These are phyloP conservation scores for Scomber japonicus DNA, from an alignment of 2,113 vertebrate species.

Conservation along the genomic window DNA sequence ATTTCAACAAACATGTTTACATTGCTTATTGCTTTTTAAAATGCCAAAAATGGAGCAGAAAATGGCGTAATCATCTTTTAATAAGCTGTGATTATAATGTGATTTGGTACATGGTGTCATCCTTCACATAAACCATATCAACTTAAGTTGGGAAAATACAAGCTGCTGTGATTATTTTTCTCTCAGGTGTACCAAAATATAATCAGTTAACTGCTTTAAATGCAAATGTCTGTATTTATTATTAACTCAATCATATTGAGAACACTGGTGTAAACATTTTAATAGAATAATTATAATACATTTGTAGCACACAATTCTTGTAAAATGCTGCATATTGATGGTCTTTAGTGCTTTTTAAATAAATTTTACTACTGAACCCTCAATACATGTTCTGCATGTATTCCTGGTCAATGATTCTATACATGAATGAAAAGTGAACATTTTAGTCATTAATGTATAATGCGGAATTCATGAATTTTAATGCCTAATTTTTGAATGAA, in stretches of 20 bases:
- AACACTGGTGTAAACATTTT: constrained; percentile 11
- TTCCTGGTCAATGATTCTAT: neutral
- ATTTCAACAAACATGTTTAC: neutral
- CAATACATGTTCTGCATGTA: neutral
- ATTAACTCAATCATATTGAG: neutral
- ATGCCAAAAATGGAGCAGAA: too few species aligned
- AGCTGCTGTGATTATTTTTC: constrained; percentile 24
- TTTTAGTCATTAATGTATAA: neutral
- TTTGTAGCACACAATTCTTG: constrained; percentile 8
- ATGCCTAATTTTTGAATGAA: neutral
- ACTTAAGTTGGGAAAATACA: neutral
- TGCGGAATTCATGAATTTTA: neutral
- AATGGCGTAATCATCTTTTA: too few species aligned
- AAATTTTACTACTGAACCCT: constrained; percentile 1
- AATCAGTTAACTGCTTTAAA: constrained; percentile 1
- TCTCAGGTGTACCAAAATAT: constrained; percentile 31
- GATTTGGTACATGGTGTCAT: neutral
- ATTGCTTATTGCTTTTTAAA: too few species aligned
- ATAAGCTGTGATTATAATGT: neutral
- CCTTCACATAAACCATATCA: neutral
- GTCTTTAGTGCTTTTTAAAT: constrained; percentile 22
- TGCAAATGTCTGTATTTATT: constrained; percentile 5
- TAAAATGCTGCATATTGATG: constrained; percentile 22
- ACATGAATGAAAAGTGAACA: neutral
- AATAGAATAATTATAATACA: constrained; percentile 3